Evolutionary conservation across 2,113 vertebrate genomes (phyloP).

Genomic region (Brachionichthys hirsutus): DNA sequence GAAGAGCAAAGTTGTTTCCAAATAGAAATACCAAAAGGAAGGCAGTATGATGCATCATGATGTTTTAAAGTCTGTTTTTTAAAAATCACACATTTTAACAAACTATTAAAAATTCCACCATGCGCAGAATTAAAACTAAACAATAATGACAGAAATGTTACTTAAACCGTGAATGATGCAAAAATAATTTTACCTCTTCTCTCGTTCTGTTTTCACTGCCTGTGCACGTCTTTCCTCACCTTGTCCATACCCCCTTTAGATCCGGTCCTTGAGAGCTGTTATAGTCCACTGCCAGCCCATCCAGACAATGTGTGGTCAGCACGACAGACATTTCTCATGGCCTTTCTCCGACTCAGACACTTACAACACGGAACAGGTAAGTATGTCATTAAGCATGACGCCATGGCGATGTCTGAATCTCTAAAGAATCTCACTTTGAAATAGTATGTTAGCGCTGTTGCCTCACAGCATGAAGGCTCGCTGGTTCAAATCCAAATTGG

Average conservation of each 20-base stretch:
- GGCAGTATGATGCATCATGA: slow-evolving; percentile 60
- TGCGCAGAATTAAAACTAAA: neutral
- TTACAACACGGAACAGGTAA: slow-evolving; percentile 40
- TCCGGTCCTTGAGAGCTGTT: slow-evolving; percentile 23
- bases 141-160: neutral
- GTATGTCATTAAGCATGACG: slow-evolving; percentile 64
- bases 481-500: too few species aligned
- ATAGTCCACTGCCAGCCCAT: slow-evolving; percentile 30
- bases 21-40: slow-evolving; percentile 60
- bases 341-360: slow-evolving; percentile 56
- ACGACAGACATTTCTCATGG: slow-evolving; percentile 64
- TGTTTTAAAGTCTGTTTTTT: slow-evolving; percentile 29
- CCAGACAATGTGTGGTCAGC: slow-evolving; percentile 61
- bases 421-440: too few species aligned
- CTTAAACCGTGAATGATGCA: neutral
- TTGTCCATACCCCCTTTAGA: slow-evolving; percentile 57
- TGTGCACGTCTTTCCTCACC: slow-evolving; percentile 24
- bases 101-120: neutral
- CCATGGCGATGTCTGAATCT: slow-evolving; percentile 28
- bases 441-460: too few species aligned
- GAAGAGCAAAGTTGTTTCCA: slow-evolving; percentile 57
- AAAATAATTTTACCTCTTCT: slow-evolving; percentile 36
- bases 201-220: slow-evolving; percentile 24
- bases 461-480: too few species aligned
- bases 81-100: neutral